Percentiles rank a stretch among this genome's conserved stretches.
phyloP scores from a whole-genome alignment of 2,888 invertebrate species.

The Megaustenia siamemsis region DNA sequence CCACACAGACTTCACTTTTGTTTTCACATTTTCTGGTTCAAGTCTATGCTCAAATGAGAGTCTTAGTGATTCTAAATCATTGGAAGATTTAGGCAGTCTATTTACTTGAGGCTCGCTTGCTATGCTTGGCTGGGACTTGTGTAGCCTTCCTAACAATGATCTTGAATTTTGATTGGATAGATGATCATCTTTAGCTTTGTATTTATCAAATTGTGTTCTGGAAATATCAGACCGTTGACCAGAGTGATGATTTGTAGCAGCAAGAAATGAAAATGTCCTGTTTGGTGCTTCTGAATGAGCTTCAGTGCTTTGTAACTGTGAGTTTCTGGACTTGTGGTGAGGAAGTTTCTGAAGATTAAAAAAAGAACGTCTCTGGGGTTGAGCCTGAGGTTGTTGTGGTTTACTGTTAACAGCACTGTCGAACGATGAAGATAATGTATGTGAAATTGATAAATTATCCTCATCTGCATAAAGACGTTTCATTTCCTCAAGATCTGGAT shows the following conservation, averaged over 20 bases:
- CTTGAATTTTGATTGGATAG: neutral
- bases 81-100: conserved; percentile 32
- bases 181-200: neutral
- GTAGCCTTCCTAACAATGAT: conserved; percentile 14
- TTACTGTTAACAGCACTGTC: neutral
- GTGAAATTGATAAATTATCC: neutral
- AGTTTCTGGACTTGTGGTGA: neutral
- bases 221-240: neutral
- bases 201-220: neutral
- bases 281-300: neutral
- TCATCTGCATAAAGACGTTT: neutral
- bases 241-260: neutral
- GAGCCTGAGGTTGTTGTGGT: neutral
- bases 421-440: neutral
- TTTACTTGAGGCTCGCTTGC: conserved; percentile 9
- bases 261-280: neutral
- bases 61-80: conserved; percentile 35
- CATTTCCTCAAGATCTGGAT: conserved; percentile 11
- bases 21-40: conserved; percentile 52
- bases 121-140: conserved; percentile 43
- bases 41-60: conserved; percentile 46
- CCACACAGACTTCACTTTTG: conserved; percentile 47
- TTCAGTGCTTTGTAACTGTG: neutral
- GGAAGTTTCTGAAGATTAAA: neutral
- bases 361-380: conserved; percentile 12